Evolutionary conservation across 2,113 vertebrate species (phyloP), one percentile per base, ranked within the genome.

Genomic region (Engraulis encrasicolus): DNA sequence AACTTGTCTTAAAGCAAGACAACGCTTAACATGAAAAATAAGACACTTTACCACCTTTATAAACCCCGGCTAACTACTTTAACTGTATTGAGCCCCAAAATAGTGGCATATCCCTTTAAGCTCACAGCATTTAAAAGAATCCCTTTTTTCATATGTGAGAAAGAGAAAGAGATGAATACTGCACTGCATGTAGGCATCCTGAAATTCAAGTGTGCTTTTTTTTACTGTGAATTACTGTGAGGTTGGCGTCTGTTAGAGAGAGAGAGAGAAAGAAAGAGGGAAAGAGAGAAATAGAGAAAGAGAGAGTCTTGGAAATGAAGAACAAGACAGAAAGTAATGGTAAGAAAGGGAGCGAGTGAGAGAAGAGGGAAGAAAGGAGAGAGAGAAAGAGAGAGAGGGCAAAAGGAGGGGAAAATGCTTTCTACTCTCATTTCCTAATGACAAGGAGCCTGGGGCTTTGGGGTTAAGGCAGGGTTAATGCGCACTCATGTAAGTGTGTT

Each of bases 381-480:
- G 23, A 71, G 61, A 71, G 61, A 12, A 27, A 71, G 23, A 71
- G 61, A 71, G 61, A 34, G 61, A 71, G 27, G 15, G 58, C 27
- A 0, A 11, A 23, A 74, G 12, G 31, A 3, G 6, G 27, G 11
- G 23, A 4, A 74, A 74, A 74, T 74, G 66, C 27, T 34, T 58
- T 58, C 54, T 58, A 20, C 20, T 58, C 54, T 58, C 54, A 58
- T 74, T 74, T 74, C 34, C 31, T 74, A 74, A 74, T 74, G 66
- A 27, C 66, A 74, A 74, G 66, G 48, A 71, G 79, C 84, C 84
- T 34, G 31, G 34, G 61, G 84, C 61, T 81, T 15, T 6, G 77
- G 84, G 84, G 82, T 74, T 79, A 80, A 84, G 78, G 79, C 52
- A 80, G 79, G 86, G 52, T 52, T 86, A 82, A 86, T 86, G 85